Percentiles rank a stretch among this genome's conserved stretches.
Evolutionary conservation across 2,888 invertebrate genomes (phyloP).

Genomic region (Meteorus cinctellus): DNA sequence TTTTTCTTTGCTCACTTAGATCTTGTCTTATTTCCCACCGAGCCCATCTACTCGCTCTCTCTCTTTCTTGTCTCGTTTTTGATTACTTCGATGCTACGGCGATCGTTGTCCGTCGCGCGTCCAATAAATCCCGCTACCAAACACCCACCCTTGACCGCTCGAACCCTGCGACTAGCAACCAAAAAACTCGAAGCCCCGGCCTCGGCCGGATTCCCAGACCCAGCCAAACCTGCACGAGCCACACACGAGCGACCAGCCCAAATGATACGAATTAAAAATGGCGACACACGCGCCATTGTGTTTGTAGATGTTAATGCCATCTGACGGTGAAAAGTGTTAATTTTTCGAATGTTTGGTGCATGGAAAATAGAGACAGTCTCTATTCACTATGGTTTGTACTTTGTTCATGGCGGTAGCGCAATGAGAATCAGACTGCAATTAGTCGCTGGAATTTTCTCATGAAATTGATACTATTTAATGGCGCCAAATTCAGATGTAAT

Average conservation of each 20-base stretch:
- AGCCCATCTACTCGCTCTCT: constrained; percentile 7
- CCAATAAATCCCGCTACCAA: constrained; percentile 43
- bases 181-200: constrained; percentile 59
- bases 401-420: too few species aligned
- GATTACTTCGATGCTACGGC: constrained; percentile 5
- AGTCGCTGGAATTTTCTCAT: too few species aligned
- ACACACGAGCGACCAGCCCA: constrained; percentile 51
- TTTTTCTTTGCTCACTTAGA: constrained; percentile 9
- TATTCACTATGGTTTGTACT: too few species aligned
- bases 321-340: not conserved
- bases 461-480: too few species aligned
- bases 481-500: too few species aligned
- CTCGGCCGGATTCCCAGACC: constrained; percentile 62
- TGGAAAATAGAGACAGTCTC: too few species aligned
- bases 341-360: not conserved
- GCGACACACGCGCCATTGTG: not conserved
- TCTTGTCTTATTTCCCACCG: constrained; percentile 2
- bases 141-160: constrained; percentile 55
- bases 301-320: not conserved
- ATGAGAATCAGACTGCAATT: too few species aligned
- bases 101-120: constrained; percentile 29
- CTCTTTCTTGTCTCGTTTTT: constrained; percentile 6
- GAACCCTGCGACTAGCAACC: constrained; percentile 58
- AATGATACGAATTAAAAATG: constrained; percentile 43
- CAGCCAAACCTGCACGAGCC: constrained; percentile 55